Percentiles rank a stretch among this genome's conserved stretches.
Evolutionary conservation across 2,113 vertebrate species (phyloP).

Genomic region (Hassar affinis): DNA sequence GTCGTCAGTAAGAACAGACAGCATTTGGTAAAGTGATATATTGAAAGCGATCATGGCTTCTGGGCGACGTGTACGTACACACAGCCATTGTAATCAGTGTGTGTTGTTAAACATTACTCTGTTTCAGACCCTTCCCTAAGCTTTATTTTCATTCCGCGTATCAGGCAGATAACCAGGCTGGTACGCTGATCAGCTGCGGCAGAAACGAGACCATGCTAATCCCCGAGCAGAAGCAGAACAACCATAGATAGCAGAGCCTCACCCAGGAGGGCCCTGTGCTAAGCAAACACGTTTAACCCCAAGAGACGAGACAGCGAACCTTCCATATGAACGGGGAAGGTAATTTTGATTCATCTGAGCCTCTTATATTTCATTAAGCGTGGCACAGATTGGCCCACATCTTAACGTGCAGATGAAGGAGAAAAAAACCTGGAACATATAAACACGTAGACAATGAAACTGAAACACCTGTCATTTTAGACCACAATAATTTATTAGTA

Average conservation of each 20-base stretch:
- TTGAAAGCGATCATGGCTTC: not conserved
- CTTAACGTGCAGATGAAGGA: conserved; percentile 17
- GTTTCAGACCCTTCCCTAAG: not conserved
- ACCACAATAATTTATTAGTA: no score
- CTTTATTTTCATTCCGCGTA: not conserved
- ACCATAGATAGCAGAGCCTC: conserved; percentile 17
- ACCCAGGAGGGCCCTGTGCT: not conserved
- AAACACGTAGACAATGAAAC: no score
- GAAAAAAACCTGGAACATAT: not conserved
- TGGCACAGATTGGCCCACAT: conserved; percentile 2
- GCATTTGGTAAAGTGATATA: not conserved
- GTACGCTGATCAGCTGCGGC: conserved; percentile 41
- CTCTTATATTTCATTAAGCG: not conserved
- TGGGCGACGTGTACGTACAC: not conserved
- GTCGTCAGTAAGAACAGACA: not conserved
- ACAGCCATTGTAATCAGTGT: not conserved
- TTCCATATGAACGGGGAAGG: not conserved
- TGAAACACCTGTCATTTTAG: no score
- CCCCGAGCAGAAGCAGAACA: conserved; percentile 23
- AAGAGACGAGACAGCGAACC: not conserved
- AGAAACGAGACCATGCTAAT: conserved; percentile 52
- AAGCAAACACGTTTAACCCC: conserved; percentile 12
- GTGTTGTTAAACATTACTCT: not conserved
- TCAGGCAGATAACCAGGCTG: conserved; percentile 33
- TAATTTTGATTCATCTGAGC: not conserved